Base-by-base conservation (phyloP, 2,888 invertebrate species). In the Blastobasis adustella region DNA sequence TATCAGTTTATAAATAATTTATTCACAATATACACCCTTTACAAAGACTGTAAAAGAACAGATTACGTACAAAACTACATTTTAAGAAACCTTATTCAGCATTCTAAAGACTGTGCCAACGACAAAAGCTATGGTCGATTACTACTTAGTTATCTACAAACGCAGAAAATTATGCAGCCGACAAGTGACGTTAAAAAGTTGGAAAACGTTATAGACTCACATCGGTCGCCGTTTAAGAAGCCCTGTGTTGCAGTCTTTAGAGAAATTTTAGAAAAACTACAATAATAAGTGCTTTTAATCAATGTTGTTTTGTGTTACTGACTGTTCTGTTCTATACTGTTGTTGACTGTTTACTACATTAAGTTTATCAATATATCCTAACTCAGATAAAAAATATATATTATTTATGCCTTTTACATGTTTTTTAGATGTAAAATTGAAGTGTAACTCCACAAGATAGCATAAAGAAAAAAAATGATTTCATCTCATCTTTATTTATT, bases 41-140 rank as follows among this genome's bases (percentile, higher is more conserved):
- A 84, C 49, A 79, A 74, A 60, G 59, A 59, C n/a, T 67, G 73
- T 54, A 59, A 57, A 0, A 80, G 78, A 54, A 63, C 61, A 5
- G 65, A 68, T 6, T 51, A 38, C 0, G 51, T 75, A 3, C 79
- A 86, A 51, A 66, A 56, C 5, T 75, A 58, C 40, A 59, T 85
- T 9, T 58, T 68, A 6, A 47, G 55, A 1, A 57, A 66, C 10
- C 49, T 86, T 4, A 50, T 64, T 23, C 54, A 59, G 10, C 54
- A 65, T 46, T 57, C 65, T 0, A 37, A 60, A 0, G 10, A 37
- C 9, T 82, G 77, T 58, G 38, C 38, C 0, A 55, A 52, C 0
- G 72, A 86, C 40, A 78, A 71, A 47, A 71, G 66, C 5, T 87
- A 71, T 63, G 86, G 86, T 0, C 62, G 71, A 6, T 54, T 85